Evolutionary conservation across 2,113 vertebrate species (phyloP), one percentile per base, ranked within the genome.

Genomic region (Macquaria australasica): DNA sequence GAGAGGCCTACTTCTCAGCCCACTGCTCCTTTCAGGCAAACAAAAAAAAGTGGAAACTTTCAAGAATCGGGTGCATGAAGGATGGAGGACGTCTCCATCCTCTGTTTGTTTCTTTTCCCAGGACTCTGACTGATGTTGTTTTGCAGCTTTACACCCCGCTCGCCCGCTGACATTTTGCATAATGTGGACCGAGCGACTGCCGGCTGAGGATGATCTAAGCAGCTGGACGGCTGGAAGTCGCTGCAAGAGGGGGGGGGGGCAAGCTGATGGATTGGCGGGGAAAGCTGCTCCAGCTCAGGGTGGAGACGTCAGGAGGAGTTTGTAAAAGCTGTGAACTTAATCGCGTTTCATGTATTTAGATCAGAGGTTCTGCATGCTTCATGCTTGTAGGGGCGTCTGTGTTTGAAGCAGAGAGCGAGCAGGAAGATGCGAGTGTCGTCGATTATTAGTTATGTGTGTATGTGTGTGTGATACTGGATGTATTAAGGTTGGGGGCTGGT

Each of bases 1-100:
- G 85, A 92, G 91, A 91, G 81, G 78, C 83, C 83, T 82, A 39
- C 79, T 87, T 85, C 76, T 66, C 71, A 50, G 81, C 79, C 62
- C 70, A 37, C 45, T 63, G 55, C 60, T 81, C 39, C 62, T 87
- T 62, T 87, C 74, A 76, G 67, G 51, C 80, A 53, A 88, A 79
- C 60, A 31, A 18, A 34, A 34, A 64, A 45, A 79, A 75, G 53
- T 34, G 81, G 71, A 78, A 84, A 90, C 56, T 85, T 71, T 66
- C 23, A 73, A 21, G 71, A 88, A 77, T 55, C 9, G 37, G 25
- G 25, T 51, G 39, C 69, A 43, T 28, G 74, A 66, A 73, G 77
- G 82, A 60, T 18, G 56, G 63, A 73, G 68, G 59, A 62, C 70
- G 23, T 37, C 84, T 80, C 80, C 62, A 11, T 77, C 79, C 74